Base-by-base conservation (phyloP, 2,797 vertebrate genomes). In the Macropus fuliginosus region DNA sequence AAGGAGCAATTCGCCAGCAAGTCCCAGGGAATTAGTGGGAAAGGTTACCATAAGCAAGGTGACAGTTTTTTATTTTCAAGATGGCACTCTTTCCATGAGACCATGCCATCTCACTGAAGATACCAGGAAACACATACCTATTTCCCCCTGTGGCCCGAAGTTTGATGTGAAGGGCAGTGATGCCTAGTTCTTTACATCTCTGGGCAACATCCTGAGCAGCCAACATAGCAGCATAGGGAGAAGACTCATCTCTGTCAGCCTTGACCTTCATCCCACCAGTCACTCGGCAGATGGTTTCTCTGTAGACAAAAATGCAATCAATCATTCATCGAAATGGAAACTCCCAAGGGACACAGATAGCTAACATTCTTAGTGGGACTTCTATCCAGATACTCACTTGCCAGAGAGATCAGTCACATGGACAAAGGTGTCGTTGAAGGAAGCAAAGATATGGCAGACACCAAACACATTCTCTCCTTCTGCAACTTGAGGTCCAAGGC, bases 261-360 rank as follows among this genome's bases (percentile, higher is more conserved):
- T 99, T 99, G 97, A 99, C 99, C 98, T 99, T 99, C 99, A 99
- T 99, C 18, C 99, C 99, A 21, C 99, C 99, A 0, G 99, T 99
- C 97, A 99, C 99, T 0, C 99, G 99, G 98, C 99, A 99, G 98
- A 99, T 99, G 0, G 99, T 99, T 98, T 99, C 99, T 98, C 99
- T 99, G 97, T 0, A 46, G 93, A 91, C 54, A 95, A 92, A 95
- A 87, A 91, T 90, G 46, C 34, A 14, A 46, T 1, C 3, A 16
- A 3, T 4, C 13, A 90, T n/a, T n/a, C 92, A 57, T 0, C 10
- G 81, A 56, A 12, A 34, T 34, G 74, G 3, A 91, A 21, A 0
- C 0, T 40, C 27, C 57, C 0, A 2, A 2, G 29, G 28, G 55
- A 2, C 34, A n/a, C 27, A 14, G 24, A 92, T 0, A 10, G 34